Evolutionary conservation across 1,140 invertebrate genomes (phyloP).

Genomic region (Anoplolepis gracilipes): DNA sequence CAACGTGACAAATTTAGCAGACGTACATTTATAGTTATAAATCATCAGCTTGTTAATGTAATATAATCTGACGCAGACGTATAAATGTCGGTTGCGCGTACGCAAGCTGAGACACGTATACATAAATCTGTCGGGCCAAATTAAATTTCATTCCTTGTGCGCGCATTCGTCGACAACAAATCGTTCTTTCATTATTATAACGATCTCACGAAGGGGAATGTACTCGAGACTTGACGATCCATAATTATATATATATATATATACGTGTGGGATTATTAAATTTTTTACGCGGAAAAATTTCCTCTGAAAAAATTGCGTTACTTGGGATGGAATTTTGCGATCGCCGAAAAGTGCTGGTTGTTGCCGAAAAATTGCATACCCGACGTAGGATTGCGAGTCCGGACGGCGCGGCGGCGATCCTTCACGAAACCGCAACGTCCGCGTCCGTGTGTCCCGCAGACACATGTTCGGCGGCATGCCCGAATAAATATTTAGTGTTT

Average conservation of each 20-base stretch:
- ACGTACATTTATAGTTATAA: conserved; percentile 9
- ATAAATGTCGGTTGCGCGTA: conserved; percentile 1
- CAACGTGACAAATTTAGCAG: conserved; percentile 8
- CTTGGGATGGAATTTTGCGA: background rate
- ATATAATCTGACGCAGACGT: conserved; percentile 29
- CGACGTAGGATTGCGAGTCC: background rate
- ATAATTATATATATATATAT: background rate
- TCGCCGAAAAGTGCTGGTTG: background rate
- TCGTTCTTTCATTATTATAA: background rate
- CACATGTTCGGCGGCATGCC: conserved; percentile 42
- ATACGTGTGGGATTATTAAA: background rate
- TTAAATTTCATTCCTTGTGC: conserved; percentile 33
- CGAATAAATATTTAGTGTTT: conserved; percentile 66
- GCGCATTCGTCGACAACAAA: conserved; percentile 17
- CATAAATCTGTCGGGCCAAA: conserved; percentile 33
- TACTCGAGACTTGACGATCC: background rate
- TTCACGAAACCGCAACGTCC: conserved; percentile 30
- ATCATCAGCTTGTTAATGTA: conserved; percentile 40
- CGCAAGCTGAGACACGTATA: conserved; percentile 10
- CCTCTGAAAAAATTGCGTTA: background rate
- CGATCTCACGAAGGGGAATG: background rate
- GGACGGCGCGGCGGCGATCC: conserved; percentile 2
- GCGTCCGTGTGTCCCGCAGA: conserved; percentile 14
- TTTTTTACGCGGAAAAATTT: background rate
- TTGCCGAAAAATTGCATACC: conserved; percentile 6